Evolutionary conservation across 2,797 vertebrate species (phyloP).

Genomic region (Ptychobarbus kaznakovi): DNA sequence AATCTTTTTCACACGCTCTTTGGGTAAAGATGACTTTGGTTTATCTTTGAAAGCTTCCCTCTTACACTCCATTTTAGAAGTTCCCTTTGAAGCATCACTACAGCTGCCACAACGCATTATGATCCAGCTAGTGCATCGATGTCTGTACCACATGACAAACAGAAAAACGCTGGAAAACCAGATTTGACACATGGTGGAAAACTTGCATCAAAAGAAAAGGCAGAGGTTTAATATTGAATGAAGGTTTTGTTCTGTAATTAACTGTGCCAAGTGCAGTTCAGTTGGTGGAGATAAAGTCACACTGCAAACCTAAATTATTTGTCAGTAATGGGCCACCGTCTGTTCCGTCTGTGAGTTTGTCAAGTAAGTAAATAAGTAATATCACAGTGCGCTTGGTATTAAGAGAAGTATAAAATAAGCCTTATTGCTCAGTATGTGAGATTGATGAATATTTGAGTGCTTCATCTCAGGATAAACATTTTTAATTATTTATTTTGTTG

Average conservation of each 20-base stretch:
- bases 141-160: conserved; percentile 60
- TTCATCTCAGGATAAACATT: conserved; percentile 34
- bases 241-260: conserved; percentile 46
- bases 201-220: conserved; percentile 65
- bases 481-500: conserved; percentile 31
- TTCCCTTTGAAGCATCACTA: conserved; percentile 53
- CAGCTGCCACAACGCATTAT: conserved; percentile 57
- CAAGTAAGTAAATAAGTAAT: conserved; percentile 69
- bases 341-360: conserved; percentile 71
- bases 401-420: conserved; percentile 72
- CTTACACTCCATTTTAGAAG: conserved; percentile 42
- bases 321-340: conserved; percentile 71
- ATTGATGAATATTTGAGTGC: conserved; percentile 63
- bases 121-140: conserved; percentile 53
- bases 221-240: conserved; percentile 69
- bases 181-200: conserved; percentile 57
- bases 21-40: conserved; percentile 52
- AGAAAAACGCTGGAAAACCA: conserved; percentile 61
- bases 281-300: conserved; percentile 68
- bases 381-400: conserved; percentile 70
- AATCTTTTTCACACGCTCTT: conserved; percentile 49
- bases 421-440: conserved; percentile 49
- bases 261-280: no score
- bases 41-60: conserved; percentile 51
- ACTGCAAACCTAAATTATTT: conserved; percentile 69